phyloP scores from a whole-genome alignment of 2,888 invertebrate species.

The Cephus runcator region DNA sequence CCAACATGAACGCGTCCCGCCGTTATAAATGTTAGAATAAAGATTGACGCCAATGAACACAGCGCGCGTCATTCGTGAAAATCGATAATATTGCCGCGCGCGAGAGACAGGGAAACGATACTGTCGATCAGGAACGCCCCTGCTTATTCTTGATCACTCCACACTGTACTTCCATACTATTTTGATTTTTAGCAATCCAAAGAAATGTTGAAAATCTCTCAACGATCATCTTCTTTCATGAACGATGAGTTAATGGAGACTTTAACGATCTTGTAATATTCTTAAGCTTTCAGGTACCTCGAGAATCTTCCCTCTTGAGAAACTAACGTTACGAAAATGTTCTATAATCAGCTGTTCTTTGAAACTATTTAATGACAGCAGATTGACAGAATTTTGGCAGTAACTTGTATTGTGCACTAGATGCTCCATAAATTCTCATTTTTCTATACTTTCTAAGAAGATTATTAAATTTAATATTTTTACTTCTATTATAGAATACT shows the following conservation, averaged over 20 bases:
- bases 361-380: background rate
- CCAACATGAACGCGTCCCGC: background rate
- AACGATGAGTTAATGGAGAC: background rate
- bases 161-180: background rate
- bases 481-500: background rate
- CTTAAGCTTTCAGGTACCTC: background rate
- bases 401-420: background rate
- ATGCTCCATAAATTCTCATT: background rate
- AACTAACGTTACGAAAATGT: background rate
- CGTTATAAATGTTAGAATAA: background rate
- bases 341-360: background rate
- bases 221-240: background rate
- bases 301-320: background rate
- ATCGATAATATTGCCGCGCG: background rate
- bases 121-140: slow-evolving; percentile 42
- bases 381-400: background rate
- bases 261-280: background rate
- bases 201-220: background rate
- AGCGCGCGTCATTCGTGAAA: background rate
- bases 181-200: background rate
- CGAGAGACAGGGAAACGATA: background rate
- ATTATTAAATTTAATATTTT: background rate
- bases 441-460: background rate
- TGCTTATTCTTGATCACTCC: slow-evolving; percentile 10
- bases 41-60: background rate